Conservation (phyloP, 1,140 invertebrate genomes). For the Apis laboriosa region DNA sequence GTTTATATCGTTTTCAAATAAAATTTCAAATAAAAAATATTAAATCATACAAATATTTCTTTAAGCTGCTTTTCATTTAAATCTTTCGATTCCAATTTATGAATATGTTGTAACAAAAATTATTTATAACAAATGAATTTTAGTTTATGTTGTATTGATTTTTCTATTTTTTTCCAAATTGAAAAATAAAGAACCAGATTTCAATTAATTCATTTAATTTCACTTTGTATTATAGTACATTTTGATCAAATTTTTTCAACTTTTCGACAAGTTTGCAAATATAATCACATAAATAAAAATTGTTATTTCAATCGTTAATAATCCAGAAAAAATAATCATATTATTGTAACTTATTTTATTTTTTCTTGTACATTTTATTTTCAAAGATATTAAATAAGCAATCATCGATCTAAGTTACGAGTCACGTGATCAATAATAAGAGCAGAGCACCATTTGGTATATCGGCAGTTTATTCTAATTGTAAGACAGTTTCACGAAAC, state of each 20-base stretch:
- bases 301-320: background rate
- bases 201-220: conserved; percentile 27
- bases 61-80: background rate
- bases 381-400: background rate
- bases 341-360: too few relatives aligned
- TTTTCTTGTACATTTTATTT: too few relatives aligned
- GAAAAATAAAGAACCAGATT: background rate
- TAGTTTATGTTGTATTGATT: background rate
- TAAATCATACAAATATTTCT: background rate
- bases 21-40: background rate
- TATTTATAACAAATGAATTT: background rate
- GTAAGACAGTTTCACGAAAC: background rate
- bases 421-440: conserved; percentile 3
- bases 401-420: background rate
- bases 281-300: background rate
- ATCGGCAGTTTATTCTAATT: background rate
- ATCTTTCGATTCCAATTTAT: background rate
- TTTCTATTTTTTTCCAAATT: background rate
- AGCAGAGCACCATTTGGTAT: background rate
- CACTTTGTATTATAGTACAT: background rate
- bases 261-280: background rate
- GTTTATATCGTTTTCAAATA: background rate
- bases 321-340: background rate
- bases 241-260: conserved; percentile 37
- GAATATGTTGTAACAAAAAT: background rate